Conservation (phyloP, 37 sponge, comb jelly and placozoan genomes). For the Petrosia ficiformis region DNA sequence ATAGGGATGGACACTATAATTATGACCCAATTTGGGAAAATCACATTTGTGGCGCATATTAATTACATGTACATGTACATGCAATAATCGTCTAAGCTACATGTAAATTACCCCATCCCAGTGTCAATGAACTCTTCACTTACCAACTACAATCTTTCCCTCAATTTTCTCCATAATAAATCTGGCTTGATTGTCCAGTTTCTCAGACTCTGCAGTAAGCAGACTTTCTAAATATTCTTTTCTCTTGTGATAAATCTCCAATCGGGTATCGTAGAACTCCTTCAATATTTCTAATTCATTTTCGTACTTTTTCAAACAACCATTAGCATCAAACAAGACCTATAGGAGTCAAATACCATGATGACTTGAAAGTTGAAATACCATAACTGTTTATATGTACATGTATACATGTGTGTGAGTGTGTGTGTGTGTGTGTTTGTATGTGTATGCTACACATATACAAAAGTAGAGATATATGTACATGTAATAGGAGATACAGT, state of each 20-base stretch:
- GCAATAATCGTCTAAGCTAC: too few species aligned
- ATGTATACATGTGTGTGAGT: conserved; percentile 10
- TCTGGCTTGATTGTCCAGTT: conserved; percentile 78
- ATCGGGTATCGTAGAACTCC: conserved; percentile 82
- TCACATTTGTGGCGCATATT: too few species aligned
- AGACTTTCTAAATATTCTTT: conserved; percentile 83
- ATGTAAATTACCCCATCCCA: background rate
- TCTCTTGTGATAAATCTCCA: conserved; percentile 71
- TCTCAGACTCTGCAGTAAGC: conserved; percentile 81
- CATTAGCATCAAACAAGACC: conserved; percentile 88
- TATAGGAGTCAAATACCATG: conserved; percentile 8
- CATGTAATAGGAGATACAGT: too few species aligned
- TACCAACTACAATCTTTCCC: conserved; percentile 77
- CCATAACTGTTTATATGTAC: background rate
- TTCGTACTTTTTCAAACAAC: conserved; percentile 78
- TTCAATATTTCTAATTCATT: conserved; percentile 66
- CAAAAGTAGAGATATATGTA: too few species aligned
- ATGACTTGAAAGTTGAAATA: background rate
- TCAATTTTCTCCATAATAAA: conserved; percentile 92
- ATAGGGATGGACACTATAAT: too few species aligned
- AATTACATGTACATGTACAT: too few species aligned
- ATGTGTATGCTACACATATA: too few species aligned
- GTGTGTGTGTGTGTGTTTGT: background rate
- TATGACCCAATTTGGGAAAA: background rate
- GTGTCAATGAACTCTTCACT: conserved; percentile 13